Percentiles rank a stretch among this genome's conserved stretches.
Evolutionary conservation across 2,797 vertebrate genomes (phyloP).

Genomic region (Astyanax mexicanus): DNA sequence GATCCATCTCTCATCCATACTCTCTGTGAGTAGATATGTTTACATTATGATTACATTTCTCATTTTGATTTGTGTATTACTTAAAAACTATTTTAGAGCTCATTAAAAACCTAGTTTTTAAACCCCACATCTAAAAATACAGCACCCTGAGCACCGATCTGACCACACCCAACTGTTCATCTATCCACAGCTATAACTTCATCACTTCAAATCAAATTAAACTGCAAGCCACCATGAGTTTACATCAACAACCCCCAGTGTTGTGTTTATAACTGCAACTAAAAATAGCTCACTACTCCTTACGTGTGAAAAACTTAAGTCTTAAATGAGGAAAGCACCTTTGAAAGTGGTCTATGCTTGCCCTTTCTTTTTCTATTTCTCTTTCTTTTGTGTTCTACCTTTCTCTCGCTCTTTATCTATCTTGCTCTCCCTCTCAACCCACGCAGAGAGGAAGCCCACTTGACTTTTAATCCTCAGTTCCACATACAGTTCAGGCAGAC

Average conservation of each 20-base stretch:
- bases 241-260: not conserved
- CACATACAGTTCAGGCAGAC: not conserved
- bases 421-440: not conserved
- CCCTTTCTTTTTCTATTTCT: too few relatives aligned
- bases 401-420: not conserved
- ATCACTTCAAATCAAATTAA: not conserved
- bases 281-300: not conserved
- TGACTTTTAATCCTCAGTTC: slow-evolving; percentile 6
- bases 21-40: too few relatives aligned
- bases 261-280: not conserved
- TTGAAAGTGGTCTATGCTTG: too few relatives aligned
- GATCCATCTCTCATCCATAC: too few relatives aligned
- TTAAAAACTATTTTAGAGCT: too few relatives aligned
- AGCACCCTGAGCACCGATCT: not conserved
- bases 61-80: too few relatives aligned
- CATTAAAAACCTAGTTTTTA: too few relatives aligned
- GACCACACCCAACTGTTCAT: not conserved
- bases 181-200: not conserved
- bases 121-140: too few relatives aligned
- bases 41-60: too few relatives aligned
- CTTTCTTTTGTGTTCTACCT: too few relatives aligned
- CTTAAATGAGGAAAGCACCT: too few relatives aligned
- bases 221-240: not conserved
- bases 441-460: not conserved
- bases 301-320: too few relatives aligned